A percentile compares a stretch with the other conserved stretches of the same genome.
phyloP scores from a whole-genome alignment of 2,113 vertebrate genomes.

The Tapirus terrestris region DNA sequence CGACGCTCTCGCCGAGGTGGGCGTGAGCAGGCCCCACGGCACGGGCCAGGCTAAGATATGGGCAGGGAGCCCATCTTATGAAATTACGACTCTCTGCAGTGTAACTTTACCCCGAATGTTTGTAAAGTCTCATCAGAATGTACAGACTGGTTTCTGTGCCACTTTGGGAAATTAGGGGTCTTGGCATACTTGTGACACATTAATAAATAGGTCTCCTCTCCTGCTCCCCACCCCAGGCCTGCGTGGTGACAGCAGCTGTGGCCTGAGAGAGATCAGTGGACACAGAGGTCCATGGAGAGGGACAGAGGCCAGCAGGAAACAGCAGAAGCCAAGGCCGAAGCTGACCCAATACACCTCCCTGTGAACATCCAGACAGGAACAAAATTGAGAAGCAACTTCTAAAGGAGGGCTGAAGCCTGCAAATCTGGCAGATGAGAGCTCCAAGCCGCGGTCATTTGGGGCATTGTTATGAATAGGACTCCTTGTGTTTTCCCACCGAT shows the following conservation, averaged over 20 bases:
- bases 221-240: background rate
- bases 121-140: background rate
- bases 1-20: rapidly evolving
- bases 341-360: background rate
- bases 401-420: background rate
- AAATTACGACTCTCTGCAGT: background rate
- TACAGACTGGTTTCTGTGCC: background rate
- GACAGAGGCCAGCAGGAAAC: background rate
- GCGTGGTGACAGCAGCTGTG: background rate
- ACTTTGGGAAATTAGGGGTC: background rate
- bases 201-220: background rate
- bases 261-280: background rate
- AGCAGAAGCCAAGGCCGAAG: background rate
- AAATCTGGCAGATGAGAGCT: background rate
- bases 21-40: rapidly evolving
- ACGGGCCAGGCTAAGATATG: background rate
- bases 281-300: background rate
- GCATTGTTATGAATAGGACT: too few relatives aligned
- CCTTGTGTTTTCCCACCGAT: background rate
- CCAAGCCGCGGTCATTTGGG: background rate
- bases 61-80: rapidly evolving
- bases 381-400: background rate
- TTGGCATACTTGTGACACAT: too few relatives aligned
- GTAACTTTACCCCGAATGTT: background rate
- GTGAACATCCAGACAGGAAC: background rate